Conservation (phyloP, 2,797 vertebrate species). For the Microctenopoma stevenorrisi region DNA sequence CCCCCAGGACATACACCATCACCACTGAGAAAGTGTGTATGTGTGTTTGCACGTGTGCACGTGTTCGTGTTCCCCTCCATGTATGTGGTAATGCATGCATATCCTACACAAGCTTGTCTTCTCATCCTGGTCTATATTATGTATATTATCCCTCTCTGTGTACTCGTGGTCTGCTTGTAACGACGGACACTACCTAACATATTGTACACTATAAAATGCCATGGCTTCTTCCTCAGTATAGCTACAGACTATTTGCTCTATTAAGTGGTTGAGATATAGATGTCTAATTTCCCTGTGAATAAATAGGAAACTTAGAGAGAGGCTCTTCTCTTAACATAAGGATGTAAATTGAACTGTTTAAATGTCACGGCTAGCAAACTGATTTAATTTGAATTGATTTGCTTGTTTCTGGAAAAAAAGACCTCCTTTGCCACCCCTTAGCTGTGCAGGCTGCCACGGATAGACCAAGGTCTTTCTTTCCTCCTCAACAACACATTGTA, state of each 20-base stretch:
- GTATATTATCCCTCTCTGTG: conserved; percentile 72
- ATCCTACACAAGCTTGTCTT: conserved; percentile 62
- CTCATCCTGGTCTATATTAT: conserved; percentile 65
- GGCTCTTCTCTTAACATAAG: conserved; percentile 79
- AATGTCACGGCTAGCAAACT: conserved; percentile 78
- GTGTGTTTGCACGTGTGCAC: conserved; percentile 29
- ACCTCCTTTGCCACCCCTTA: conserved; percentile 73
- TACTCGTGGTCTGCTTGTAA: conserved; percentile 70
- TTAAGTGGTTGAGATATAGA: conserved; percentile 82
- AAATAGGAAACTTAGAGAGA: conserved; percentile 78
- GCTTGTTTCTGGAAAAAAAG: conserved; percentile 77
- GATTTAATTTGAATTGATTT: conserved; percentile 86
- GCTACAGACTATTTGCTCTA: conserved; percentile 76
- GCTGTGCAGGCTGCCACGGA: conserved; percentile 76
- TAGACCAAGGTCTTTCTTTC: conserved; percentile 84
- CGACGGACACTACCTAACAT: conserved; percentile 73
- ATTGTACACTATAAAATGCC: conserved; percentile 74
- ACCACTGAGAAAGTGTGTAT: conserved; percentile 51
- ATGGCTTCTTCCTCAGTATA: conserved; percentile 60
- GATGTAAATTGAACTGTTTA: conserved; percentile 84
- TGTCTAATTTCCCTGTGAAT: conserved; percentile 79
- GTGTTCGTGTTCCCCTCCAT: conserved; percentile 32
- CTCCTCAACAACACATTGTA: conserved; percentile 82
- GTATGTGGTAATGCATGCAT: conserved; percentile 58
- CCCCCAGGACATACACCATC: conserved; percentile 76